Conservation (phyloP, 2,113 vertebrate genomes). For the Psilopsiagon aymara region DNA sequence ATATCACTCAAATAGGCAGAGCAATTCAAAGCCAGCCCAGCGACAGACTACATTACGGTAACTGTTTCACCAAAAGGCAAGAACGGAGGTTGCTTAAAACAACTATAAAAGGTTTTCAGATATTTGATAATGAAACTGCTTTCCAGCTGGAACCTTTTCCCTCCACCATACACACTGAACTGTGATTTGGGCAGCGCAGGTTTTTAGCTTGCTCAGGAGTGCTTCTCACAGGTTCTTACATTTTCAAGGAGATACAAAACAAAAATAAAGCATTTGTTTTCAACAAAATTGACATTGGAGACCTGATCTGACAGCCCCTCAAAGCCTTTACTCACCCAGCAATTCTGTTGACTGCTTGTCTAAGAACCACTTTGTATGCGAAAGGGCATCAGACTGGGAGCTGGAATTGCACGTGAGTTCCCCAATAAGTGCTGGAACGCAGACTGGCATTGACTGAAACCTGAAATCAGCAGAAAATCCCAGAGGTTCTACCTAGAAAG, state of each 20-base stretch:
- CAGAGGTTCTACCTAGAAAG: neutral
- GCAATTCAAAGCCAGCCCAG: neutral
- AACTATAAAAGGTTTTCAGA: neutral
- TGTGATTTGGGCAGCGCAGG: neutral
- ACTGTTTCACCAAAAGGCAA: conserved; percentile 12
- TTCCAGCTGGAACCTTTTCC: neutral
- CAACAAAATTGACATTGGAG: neutral
- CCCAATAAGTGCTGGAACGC: neutral
- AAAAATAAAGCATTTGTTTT: conserved; percentile 16
- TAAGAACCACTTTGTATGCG: neutral
- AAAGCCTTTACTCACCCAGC: neutral
- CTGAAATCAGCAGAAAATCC: neutral
- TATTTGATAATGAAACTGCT: neutral
- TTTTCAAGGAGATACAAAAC: neutral
- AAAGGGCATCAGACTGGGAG: neutral
- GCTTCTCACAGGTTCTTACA: neutral
- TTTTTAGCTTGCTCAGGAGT: neutral
- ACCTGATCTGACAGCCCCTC: neutral
- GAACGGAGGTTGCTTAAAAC: conserved; percentile 5
- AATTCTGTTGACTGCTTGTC: neutral
- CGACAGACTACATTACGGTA: neutral
- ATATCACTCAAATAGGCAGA: neutral
- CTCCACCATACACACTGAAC: neutral
- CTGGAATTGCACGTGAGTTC: too few species aligned
- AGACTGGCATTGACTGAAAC: neutral